Conservation (phyloP, 2,113 vertebrate species). For the Apistogramma diplotaenia region DNA sequence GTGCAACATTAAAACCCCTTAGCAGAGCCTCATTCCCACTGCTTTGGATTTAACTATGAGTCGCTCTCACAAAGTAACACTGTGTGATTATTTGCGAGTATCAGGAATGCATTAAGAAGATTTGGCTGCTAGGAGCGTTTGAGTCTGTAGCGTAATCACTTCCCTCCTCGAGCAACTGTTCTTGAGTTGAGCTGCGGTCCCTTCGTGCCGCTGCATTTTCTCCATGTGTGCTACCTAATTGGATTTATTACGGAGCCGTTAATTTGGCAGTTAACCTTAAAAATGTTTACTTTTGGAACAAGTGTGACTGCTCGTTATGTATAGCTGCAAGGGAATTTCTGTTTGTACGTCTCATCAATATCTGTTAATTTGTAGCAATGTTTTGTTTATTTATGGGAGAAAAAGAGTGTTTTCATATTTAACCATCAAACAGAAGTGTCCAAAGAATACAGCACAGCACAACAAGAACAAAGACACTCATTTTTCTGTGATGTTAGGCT, state of each 20-base stretch:
- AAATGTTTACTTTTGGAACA: background rate
- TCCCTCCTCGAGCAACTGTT: conserved; percentile 1
- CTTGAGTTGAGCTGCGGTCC: background rate
- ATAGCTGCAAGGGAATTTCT: background rate
- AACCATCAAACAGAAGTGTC: background rate
- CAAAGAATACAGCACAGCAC: no score
- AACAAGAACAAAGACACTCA: background rate
- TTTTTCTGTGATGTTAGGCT: background rate
- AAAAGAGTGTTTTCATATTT: background rate
- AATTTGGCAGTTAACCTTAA: background rate
- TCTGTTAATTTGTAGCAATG: background rate
- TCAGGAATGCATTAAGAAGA: conserved; percentile 69
- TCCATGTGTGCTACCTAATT: conserved; percentile 1
- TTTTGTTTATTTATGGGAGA: background rate
- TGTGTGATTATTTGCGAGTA: conserved; percentile 46
- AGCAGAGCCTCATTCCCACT: conserved; percentile 20
- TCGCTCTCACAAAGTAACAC: conserved; percentile 40
- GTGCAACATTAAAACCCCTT: conserved; percentile 22
- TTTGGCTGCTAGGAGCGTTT: conserved; percentile 52
- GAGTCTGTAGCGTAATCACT: conserved; percentile 36
- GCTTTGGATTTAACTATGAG: conserved; percentile 36
- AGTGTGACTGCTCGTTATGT: background rate
- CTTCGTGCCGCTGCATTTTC: conserved; percentile 22
- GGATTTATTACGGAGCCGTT: conserved; percentile 8
- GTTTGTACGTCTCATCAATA: background rate